These are phyloP conservation scores for Knipowitschia caucasica DNA, from an alignment of 2,797 vertebrate species.

Conservation along the genomic window DNA sequence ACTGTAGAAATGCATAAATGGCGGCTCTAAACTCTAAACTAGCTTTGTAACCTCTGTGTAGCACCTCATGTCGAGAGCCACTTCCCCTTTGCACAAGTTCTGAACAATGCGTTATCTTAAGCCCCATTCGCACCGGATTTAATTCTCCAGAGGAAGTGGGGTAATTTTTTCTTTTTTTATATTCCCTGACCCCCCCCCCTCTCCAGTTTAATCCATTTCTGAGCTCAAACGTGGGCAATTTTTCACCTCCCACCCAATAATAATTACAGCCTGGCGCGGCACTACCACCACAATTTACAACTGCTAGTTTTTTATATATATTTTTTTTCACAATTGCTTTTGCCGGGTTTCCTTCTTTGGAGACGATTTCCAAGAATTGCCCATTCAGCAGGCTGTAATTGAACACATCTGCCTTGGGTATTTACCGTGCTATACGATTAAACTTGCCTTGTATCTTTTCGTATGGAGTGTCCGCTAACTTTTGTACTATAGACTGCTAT, in stretches of 20 bases:
- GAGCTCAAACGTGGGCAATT: constrained; percentile 4
- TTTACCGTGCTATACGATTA: no score
- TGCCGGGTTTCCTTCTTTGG: not conserved
- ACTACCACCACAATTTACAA: not conserved
- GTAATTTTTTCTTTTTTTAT: constrained; percentile 14
- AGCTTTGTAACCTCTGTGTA: constrained; percentile 29
- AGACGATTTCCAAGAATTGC: not conserved
- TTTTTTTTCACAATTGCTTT: not conserved
- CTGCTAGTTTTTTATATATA: no score
- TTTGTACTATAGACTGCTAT: no score
- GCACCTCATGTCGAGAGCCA: constrained; percentile 12
- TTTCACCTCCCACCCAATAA: constrained; percentile 7
- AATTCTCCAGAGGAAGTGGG: constrained; percentile 11
- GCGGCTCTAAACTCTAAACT: not conserved
- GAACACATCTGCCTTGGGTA: no score
- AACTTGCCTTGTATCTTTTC: no score
- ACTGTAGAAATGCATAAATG: not conserved
- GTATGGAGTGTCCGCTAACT: no score
- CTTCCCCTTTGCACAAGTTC: not conserved
- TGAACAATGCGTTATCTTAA: constrained; percentile 13
- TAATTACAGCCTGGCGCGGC: constrained; percentile 3
- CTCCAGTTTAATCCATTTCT: constrained; percentile 9
- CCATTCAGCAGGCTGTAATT: no score
- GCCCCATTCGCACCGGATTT: constrained; percentile 13
- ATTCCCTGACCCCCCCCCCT: constrained; percentile 5